These are phyloP conservation scores for Cylindroiulus punctatus DNA, from an alignment of 2,888 invertebrate species.

Conservation along the genomic window DNA sequence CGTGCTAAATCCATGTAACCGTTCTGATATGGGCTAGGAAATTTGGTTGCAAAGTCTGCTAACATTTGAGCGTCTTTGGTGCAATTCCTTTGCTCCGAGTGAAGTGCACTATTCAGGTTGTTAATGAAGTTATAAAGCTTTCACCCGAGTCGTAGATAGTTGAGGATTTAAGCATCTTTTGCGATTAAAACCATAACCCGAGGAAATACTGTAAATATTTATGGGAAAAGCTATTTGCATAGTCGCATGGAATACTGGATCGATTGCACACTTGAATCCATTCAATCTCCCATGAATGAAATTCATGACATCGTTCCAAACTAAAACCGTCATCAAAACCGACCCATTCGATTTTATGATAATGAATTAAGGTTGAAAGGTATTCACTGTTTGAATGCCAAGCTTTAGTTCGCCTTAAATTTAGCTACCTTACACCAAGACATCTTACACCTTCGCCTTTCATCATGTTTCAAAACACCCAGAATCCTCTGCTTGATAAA, in stretches of 20 bases:
- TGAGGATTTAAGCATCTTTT: conserved; percentile 49
- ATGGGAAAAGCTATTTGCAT: conserved; percentile 45
- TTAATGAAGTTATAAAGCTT: conserved; percentile 51
- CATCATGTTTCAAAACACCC: no score
- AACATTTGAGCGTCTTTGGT: neutral
- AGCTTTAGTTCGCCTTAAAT: no score
- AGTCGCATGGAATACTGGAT: neutral
- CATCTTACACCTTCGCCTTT: no score
- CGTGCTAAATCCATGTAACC: neutral
- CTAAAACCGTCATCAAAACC: conserved; percentile 40
- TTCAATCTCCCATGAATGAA: conserved; percentile 28
- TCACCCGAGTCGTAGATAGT: conserved; percentile 44
- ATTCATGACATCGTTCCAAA: neutral
- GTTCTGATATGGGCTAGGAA: neutral
- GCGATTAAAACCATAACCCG: conserved; percentile 51
- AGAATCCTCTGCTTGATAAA: no score
- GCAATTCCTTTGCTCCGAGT: neutral
- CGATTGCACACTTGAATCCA: neutral
- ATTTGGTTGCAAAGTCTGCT: neutral
- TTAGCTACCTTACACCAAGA: no score
- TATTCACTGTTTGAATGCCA: no score
- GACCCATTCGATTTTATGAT: no score
- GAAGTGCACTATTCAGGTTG: conserved; percentile 17
- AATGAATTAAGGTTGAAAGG: neutral
- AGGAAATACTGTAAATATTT: conserved; percentile 46